Conservation (phyloP, 2,888 invertebrate species). For the Thera obeliscata region DNA sequence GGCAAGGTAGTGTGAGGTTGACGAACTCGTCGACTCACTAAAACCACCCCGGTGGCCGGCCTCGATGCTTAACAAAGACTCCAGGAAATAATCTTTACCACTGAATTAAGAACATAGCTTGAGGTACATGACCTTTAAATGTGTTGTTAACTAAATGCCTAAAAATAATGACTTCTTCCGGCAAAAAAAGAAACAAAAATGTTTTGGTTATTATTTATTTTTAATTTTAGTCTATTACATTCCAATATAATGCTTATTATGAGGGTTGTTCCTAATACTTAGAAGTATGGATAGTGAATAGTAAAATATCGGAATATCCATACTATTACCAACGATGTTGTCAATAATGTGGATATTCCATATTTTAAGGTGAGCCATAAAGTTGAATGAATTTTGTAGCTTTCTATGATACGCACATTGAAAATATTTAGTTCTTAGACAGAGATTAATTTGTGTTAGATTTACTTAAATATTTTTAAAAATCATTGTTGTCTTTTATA, state of each 20-base stretch:
- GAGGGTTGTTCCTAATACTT: conserved; percentile 76
- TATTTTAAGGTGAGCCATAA: conserved; percentile 42
- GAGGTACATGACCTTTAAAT: background rate
- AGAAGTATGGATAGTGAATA: conserved; percentile 57
- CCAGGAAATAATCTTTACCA: background rate
- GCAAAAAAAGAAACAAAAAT: conserved; percentile 31
- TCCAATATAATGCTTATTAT: conserved; percentile 61
- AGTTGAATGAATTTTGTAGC: conserved; percentile 47
- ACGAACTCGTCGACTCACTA: no score
- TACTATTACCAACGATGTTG: conserved; percentile 10
- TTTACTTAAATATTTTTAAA: background rate
- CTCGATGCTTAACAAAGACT: no score
- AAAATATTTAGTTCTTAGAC: conserved; percentile 35
- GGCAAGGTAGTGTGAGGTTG: no score
- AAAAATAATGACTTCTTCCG: conserved; percentile 39
- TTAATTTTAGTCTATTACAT: conserved; percentile 62
- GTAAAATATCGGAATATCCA: conserved; percentile 27
- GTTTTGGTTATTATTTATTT: conserved; percentile 57
- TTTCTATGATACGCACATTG: conserved; percentile 48
- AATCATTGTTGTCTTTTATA: background rate
- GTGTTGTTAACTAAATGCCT: background rate
- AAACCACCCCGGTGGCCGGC: no score
- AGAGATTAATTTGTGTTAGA: conserved; percentile 16
- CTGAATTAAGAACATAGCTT: no score
- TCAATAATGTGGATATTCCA: conserved; percentile 27